phyloP scores from a whole-genome alignment of 1,140 invertebrate species.

The Bombus terrestris region DNA sequence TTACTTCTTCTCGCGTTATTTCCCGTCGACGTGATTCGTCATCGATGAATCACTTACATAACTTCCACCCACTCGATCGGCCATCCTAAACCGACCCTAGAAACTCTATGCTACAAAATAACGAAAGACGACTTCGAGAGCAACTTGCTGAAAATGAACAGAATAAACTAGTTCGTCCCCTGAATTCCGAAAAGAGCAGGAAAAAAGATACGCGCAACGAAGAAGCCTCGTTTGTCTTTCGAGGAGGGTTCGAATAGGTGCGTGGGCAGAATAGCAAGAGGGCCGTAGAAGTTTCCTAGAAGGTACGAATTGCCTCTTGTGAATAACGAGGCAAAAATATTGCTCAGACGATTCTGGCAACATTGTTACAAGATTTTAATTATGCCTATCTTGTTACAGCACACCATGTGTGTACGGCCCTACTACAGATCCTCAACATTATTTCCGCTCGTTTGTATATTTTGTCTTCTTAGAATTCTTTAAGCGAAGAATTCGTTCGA shows the following conservation, averaged over 20 bases:
- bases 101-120: background rate
- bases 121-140: no score
- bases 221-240: slow-evolving; percentile 19
- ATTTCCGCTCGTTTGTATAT: background rate
- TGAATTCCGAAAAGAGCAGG: background rate
- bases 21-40: background rate
- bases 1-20: no score
- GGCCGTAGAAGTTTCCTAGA: background rate
- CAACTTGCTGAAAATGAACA: background rate
- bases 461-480: background rate
- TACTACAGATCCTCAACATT: no score
- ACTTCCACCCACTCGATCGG: background rate
- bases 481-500: background rate
- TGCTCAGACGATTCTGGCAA: no score
- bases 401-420: no score
- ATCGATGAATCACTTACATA: background rate
- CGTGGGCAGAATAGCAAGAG: slow-evolving; percentile 4
- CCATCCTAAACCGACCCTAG: no score
- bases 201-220: background rate
- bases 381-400: background rate
- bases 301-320: slow-evolving; percentile 5
- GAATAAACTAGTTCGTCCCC: background rate
- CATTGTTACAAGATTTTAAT: background rate
- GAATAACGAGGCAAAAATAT: background rate
- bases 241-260: background rate